A percentile compares a stretch with the other conserved stretches of the same genome.
Conservation (phyloP, 1,140 invertebrate genomes). For the Calycopis cecrops region DNA sequence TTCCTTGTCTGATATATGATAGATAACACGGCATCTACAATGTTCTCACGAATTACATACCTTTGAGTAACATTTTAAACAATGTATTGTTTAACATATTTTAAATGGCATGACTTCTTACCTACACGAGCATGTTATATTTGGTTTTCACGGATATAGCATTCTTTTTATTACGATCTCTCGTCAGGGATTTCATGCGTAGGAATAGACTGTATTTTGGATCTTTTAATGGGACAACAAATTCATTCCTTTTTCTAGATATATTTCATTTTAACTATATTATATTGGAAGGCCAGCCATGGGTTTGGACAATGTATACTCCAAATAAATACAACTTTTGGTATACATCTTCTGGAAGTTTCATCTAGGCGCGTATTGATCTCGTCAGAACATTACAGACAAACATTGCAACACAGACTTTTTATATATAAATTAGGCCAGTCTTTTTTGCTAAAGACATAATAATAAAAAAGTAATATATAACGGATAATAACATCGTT, state of each 20-base stretch:
- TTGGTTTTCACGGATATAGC: slow-evolving; percentile 9
- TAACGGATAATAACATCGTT: too few relatives aligned
- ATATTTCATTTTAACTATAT: not conserved
- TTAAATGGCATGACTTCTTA: slow-evolving; percentile 5
- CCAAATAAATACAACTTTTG: not conserved
- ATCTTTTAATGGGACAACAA: not conserved
- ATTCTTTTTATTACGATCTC: slow-evolving; percentile 6
- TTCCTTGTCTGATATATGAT: too few relatives aligned
- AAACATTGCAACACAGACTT: too few relatives aligned
- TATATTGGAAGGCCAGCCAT: not conserved
- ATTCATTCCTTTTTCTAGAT: not conserved
- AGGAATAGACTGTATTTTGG: not conserved
- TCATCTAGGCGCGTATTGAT: too few relatives aligned
- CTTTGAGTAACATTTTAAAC: too few relatives aligned
- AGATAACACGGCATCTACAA: too few relatives aligned
- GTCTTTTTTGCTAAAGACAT: too few relatives aligned
- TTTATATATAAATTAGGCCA: too few relatives aligned
- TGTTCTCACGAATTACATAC: too few relatives aligned
- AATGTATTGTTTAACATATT: not conserved
- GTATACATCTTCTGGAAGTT: not conserved
- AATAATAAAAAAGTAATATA: too few relatives aligned
- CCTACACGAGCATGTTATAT: slow-evolving; percentile 1
- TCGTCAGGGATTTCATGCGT: slow-evolving; percentile 2
- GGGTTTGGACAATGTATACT: not conserved
- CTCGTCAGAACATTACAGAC: too few relatives aligned